phyloP scores from a whole-genome alignment of 2,797 vertebrate genomes.

The Australoheros facetus region DNA sequence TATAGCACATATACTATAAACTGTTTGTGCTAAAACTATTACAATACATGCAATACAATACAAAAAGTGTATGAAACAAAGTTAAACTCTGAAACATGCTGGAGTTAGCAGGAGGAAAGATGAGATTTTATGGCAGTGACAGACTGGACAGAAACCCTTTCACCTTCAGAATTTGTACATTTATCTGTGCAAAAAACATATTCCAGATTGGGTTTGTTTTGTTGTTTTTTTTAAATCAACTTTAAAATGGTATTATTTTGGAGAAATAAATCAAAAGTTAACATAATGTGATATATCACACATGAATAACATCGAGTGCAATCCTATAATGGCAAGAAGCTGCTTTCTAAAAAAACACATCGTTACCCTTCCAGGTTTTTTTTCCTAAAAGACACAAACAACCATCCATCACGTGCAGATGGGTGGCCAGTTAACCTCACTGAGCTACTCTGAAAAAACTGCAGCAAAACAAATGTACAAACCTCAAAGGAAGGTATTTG shows the following conservation, averaged over 20 bases:
- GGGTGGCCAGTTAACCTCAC: not conserved
- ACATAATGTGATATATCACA: not conserved
- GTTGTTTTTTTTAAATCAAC: not conserved
- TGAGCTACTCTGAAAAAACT: conserved; percentile 24
- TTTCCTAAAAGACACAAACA: not conserved
- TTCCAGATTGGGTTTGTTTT: conserved; percentile 3
- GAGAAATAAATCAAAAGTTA: not conserved
- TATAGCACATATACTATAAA: not conserved
- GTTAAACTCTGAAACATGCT: conserved; percentile 19
- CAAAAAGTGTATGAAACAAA: conserved; percentile 9
- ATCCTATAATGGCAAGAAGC: not conserved
- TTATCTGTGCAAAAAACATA: conserved; percentile 23
- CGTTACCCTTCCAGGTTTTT: not conserved
- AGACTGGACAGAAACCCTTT: conserved; percentile 18
- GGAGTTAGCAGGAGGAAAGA: conserved; percentile 13
- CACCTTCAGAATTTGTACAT: conserved; percentile 30
- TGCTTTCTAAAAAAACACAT: not conserved
- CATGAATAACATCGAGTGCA: not conserved
- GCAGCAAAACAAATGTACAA: conserved; percentile 49
- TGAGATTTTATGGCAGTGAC: conserved; percentile 14
- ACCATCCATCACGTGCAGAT: conserved; percentile 3
- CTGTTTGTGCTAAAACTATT: not conserved
- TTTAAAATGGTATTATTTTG: not conserved
- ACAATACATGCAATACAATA: not conserved
- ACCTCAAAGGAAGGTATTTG: conserved; percentile 41